phyloP scores from a whole-genome alignment of 2,888 invertebrate genomes.

The Metacarcinus magister region DNA sequence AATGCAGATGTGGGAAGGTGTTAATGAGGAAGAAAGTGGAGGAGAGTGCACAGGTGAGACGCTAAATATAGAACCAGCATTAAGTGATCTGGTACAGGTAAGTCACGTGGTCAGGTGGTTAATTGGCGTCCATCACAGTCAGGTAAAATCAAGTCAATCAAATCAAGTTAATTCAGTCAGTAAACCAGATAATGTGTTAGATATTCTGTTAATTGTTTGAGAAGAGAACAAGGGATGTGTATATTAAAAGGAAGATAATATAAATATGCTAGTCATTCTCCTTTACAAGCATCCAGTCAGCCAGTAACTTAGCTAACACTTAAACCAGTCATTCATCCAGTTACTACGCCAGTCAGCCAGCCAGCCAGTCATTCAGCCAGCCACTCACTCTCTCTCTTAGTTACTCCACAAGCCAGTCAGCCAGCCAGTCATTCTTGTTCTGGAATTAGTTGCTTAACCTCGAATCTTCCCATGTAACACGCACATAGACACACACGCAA shows the following conservation, averaged over 20 bases:
- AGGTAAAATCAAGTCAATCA: not conserved
- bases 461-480: conserved; percentile 54
- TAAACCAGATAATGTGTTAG: not conserved
- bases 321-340: not conserved
- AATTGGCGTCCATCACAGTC: too few relatives aligned
- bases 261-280: too few relatives aligned
- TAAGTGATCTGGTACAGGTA: not conserved
- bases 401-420: not conserved
- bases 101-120: not conserved
- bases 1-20: not conserved
- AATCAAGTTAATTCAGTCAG: not conserved
- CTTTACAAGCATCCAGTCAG: too few relatives aligned
- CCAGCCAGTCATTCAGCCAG: not conserved
- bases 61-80: not conserved
- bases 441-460: not conserved
- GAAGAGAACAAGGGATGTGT: not conserved
- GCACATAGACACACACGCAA: conserved; percentile 56
- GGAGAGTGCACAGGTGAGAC: not conserved
- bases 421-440: not conserved
- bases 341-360: not conserved
- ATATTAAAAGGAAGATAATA: not conserved
- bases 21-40: not conserved
- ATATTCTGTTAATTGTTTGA: not conserved
- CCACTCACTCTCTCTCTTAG: not conserved
- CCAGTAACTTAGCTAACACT: not conserved